phyloP scores from a whole-genome alignment of 2,888 invertebrate species.

The Cordylochernes scorpioides region DNA sequence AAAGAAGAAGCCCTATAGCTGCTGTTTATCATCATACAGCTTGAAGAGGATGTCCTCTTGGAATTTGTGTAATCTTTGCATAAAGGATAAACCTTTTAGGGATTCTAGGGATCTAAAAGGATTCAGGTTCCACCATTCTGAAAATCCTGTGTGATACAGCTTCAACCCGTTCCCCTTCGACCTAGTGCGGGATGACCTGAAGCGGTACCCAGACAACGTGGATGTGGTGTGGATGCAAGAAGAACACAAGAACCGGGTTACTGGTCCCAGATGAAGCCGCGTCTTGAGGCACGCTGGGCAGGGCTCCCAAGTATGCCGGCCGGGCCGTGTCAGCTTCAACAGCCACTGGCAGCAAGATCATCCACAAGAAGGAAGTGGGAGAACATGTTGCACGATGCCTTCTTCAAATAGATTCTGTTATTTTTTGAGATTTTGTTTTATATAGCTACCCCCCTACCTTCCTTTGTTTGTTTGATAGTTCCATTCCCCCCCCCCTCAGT shows the following conservation, averaged over 20 bases:
- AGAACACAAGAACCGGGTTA: constrained; percentile 78
- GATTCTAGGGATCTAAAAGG: background rate
- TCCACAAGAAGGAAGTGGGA: constrained; percentile 47
- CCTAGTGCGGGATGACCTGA: constrained; percentile 49
- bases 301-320: constrained; percentile 58
- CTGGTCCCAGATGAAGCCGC: constrained; percentile 66
- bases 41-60: constrained; percentile 7
- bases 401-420: no score
- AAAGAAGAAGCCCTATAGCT: no score
- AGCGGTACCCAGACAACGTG: constrained; percentile 51
- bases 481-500: no score
- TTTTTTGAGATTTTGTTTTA: no score
- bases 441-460: no score
- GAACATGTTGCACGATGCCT: constrained; percentile 9
- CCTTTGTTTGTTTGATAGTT: no score
- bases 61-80: background rate
- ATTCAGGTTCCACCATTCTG: no score
- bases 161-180: constrained; percentile 88
- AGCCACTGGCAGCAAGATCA: constrained; percentile 91
- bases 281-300: constrained; percentile 48
- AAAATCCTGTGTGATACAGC: no score
- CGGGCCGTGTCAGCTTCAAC: constrained; percentile 76
- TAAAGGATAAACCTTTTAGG: constrained; percentile 7
- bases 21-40: no score
- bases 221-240: constrained; percentile 66